Base-by-base conservation (phyloP, 2,797 vertebrate genomes). In the Falco peregrinus region DNA sequence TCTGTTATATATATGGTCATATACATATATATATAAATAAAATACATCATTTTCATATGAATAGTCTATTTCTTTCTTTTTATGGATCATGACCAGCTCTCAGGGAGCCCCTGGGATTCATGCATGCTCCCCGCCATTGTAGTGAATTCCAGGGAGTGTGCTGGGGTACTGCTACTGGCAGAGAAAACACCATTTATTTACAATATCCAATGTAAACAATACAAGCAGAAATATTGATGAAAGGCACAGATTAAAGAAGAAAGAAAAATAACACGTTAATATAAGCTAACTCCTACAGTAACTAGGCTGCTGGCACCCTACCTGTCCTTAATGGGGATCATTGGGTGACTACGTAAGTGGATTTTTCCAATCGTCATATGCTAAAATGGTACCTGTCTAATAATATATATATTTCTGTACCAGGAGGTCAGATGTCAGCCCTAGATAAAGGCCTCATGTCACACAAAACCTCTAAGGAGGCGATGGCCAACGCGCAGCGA, bases 121-220 rank as follows among this genome's bases (percentile, higher is more conserved):
- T 29, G n/a, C 5, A 4, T 13, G 26, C n/a, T 71, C 45, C 59
- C 29, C 0, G 1, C 7, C 13, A 20, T 5, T 11, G 26, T 6
- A n/a, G 48, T 6, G 25, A 48, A 26, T 60, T 28, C 45, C 75
- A 22, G 20, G 41, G 37, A n/a, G 20, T 0, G 2, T 8, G 43
- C 8, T 25, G 63, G 28, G 45, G 33, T 61, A 7, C 43, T 57
- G 37, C 80, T 33, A 2, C 64, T 33, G 56, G 48, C 56, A 63
- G n/a, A 28, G 7, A 45, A 70, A 71, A 29, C 16, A 9, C 5
- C 28, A 1, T 29, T 35, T 68, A 16, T 28, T n/a, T 35, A 15
- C 33, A 39, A 31, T 17, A 35, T 24, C 57, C 20, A 7, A 1
- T 11, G 29, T 6, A 21, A 76, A 13, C 11, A 25, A 35, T 31